Conservation (phyloP, 2,113 vertebrate species). For the Cercocebus atys region DNA sequence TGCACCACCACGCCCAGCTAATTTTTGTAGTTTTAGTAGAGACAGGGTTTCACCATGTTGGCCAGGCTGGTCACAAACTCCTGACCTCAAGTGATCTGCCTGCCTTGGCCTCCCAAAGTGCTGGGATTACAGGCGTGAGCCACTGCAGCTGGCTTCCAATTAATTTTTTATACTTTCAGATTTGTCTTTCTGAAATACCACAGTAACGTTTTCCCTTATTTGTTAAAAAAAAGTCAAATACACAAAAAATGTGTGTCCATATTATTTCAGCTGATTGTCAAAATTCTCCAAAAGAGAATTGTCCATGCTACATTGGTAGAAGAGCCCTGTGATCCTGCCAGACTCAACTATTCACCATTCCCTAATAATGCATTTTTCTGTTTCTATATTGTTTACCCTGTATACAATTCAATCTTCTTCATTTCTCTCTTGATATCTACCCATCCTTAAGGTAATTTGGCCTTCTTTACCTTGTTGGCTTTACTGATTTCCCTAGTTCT, state of each 20-base stretch:
- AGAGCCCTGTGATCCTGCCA: background rate
- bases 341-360: constrained; percentile 4
- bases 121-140: no score
- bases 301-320: background rate
- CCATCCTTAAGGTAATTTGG: background rate
- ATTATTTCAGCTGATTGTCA: background rate
- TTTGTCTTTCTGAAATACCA: background rate
- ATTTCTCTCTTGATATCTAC: background rate
- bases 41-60: no score
- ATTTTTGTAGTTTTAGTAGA: no score
- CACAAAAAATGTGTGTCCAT: background rate
- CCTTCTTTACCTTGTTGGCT: background rate
- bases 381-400: background rate
- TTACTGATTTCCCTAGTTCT: background rate
- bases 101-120: no score
- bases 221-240: background rate
- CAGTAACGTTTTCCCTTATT: background rate
- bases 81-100: no score
- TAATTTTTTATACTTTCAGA: background rate
- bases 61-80: no score
- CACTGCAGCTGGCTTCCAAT: background rate
- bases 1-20: no score
- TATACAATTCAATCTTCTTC: background rate
- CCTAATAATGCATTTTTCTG: background rate
- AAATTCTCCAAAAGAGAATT: background rate